Evolutionary conservation across 2,888 invertebrate species (phyloP), one percentile per base, ranked within the genome.

Genomic region (Schizaphis graminum): DNA sequence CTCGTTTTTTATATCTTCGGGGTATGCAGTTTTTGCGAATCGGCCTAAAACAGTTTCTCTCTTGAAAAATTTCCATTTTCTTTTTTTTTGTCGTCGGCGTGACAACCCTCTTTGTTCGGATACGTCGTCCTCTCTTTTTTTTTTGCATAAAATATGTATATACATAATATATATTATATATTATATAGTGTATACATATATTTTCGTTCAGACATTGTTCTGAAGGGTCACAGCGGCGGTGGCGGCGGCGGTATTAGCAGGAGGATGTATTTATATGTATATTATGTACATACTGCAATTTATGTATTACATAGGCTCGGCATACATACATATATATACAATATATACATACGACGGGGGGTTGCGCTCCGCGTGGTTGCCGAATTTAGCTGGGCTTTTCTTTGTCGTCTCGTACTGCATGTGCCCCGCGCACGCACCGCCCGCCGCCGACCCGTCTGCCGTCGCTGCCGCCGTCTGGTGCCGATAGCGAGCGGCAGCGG

Each of bases 361-460:
- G 93, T 94, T 57, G 93, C n/a, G 89, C 84, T 86, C 90, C 57
- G 93, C 93, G 90, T 90, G 90, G 93, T 94, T 94, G 93, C 93
- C 93, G 93, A 94, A 94, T 94, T 94, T 94, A 85, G 85, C 89
- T n/a, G 93, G 93, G 90, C 93, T 94, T 94, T 94, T 94, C 93
- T 94, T 94, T 94, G 93, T 94, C 93, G 93, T 94, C 93, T 94
- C 90, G 93, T 49, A 44, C 67, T 56, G 90, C n/a, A 44, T 35
- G 77, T 44, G 67, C 44, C 49, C 93, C 85, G 88, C 85, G 61
- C 87, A 16, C 47, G 49, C 56, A 35, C 93, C 56, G 21, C 61
- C 61, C 77, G 35, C 89, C 89, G 89, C 57, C 67, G 41, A 3
- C 41, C 56, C 84, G 93, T 77, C 93, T 56, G 93, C 89, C 88